Conservation (phyloP, 2,888 invertebrate genomes). For the Drosophila longiperda region DNA sequence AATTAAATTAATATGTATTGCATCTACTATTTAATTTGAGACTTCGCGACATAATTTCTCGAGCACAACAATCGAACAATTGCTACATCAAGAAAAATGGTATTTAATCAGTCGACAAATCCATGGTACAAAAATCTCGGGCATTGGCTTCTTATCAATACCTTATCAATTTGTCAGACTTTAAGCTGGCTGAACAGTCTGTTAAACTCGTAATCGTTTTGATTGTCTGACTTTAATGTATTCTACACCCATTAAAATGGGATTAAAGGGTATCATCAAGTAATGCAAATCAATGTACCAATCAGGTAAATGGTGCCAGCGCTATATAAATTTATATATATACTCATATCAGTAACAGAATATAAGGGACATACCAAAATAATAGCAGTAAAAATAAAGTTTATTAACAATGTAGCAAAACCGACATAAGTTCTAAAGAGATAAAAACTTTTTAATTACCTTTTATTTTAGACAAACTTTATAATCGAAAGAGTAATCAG, state of each 20-base stretch:
- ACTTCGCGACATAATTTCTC: constrained; percentile 9
- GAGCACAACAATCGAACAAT: constrained; percentile 14
- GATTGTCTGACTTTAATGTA: neutral
- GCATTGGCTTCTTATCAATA: constrained; percentile 55
- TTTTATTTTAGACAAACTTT: neutral
- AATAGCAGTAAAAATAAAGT: neutral
- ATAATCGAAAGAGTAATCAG: neutral
- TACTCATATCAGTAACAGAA: neutral
- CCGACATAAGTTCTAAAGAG: neutral
- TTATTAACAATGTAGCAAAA: neutral
- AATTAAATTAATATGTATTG: constrained; percentile 8
- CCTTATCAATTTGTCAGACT: constrained; percentile 38
- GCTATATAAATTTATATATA: neutral
- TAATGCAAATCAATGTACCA: neutral
- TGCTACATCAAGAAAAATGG: constrained; percentile 43
- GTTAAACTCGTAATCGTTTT: neutral
- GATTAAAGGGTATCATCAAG: neutral
- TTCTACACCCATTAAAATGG: neutral
- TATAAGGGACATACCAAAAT: neutral
- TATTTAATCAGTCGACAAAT: constrained; percentile 34
- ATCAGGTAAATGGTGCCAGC: neutral
- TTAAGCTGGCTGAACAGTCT: constrained; percentile 8
- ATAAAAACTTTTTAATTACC: neutral
- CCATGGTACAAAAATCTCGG: constrained; percentile 52
- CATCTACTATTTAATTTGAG: constrained; percentile 4